A percentile compares a stretch with the other conserved stretches of the same genome.
Conservation (phyloP, 2,113 vertebrate species). For the Saguinus imperator region DNA sequence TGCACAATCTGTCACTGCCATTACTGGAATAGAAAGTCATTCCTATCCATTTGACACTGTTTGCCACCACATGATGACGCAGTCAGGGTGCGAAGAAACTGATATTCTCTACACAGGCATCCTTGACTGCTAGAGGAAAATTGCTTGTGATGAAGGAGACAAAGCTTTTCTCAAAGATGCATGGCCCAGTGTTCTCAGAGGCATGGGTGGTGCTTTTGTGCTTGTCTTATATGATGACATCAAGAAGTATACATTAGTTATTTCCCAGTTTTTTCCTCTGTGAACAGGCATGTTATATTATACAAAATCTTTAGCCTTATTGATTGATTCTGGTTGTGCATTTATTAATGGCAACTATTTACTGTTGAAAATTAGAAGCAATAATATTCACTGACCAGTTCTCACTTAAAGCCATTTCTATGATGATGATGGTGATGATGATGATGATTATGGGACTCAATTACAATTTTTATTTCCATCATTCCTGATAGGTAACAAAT, state of each 20-base stretch:
- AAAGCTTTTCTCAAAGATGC: conserved; percentile 92
- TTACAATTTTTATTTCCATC: conserved; percentile 84
- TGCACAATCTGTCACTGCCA: conserved; percentile 90
- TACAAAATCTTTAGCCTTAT: conserved; percentile 89
- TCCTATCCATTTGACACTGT: conserved; percentile 96
- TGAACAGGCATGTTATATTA: conserved; percentile 84
- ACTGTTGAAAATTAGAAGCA: conserved; percentile 87
- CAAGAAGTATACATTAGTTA: conserved; percentile 92
- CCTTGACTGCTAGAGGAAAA: conserved; percentile 95
- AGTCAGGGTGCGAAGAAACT: conserved; percentile 95
- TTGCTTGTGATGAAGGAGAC: conserved; percentile 89
- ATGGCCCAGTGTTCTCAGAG: conserved; percentile 81
- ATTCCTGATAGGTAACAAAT: conserved; percentile 82
- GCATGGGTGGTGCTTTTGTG: conserved; percentile 93
- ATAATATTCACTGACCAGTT: conserved; percentile 69
- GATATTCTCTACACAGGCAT: conserved; percentile 95
- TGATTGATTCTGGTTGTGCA: conserved; percentile 87
- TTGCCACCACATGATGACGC: conserved; percentile 84
- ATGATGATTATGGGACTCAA: conserved; percentile 72
- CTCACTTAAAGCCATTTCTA: conserved; percentile 83
- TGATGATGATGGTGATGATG: background rate
- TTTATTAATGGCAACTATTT: conserved; percentile 88
- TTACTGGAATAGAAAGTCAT: conserved; percentile 84
- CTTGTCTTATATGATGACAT: conserved; percentile 96
- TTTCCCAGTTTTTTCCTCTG: conserved; percentile 59